These are phyloP conservation scores for Tethea ocularis DNA, from an alignment of 2,888 invertebrate species.

Conservation along the genomic window DNA sequence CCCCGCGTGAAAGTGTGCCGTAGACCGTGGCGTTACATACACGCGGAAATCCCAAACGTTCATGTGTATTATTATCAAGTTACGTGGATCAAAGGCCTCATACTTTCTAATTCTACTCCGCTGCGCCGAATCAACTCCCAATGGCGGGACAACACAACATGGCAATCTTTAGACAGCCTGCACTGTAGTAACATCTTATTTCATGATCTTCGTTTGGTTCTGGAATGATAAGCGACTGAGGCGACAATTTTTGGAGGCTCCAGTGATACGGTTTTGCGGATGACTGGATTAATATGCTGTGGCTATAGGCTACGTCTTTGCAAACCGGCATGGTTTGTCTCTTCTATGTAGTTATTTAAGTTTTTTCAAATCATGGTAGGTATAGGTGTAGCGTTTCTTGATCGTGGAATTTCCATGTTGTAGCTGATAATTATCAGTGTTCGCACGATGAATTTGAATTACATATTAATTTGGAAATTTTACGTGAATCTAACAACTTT, in stretches of 20 bases:
- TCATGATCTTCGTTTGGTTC: background rate
- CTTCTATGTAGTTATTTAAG: slow-evolving; percentile 1
- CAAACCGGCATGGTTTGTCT: slow-evolving; percentile 13
- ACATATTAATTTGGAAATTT: background rate
- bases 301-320: slow-evolving; percentile 14
- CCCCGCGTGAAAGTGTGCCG: slow-evolving; percentile 66
- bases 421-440: background rate
- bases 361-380: background rate
- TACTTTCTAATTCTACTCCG: slow-evolving; percentile 49
- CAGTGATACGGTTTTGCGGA: slow-evolving; percentile 6
- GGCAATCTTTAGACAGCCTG: background rate
- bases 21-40: slow-evolving; percentile 40
- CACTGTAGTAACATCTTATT: background rate
- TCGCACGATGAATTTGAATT: background rate
- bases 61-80: slow-evolving; percentile 38
- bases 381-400: slow-evolving; percentile 8
- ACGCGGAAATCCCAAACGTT: slow-evolving; percentile 58
- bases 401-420: slow-evolving; percentile 24
- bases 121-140: slow-evolving; percentile 3
- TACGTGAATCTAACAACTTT: too few relatives aligned
- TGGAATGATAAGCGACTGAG: background rate
- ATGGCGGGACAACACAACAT: background rate
- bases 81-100: slow-evolving; percentile 35
- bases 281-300: background rate
- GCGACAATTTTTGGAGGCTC: slow-evolving; percentile 18